These are phyloP conservation scores for Xestia xanthographa DNA, from an alignment of 2,888 invertebrate genomes.

Conservation along the genomic window DNA sequence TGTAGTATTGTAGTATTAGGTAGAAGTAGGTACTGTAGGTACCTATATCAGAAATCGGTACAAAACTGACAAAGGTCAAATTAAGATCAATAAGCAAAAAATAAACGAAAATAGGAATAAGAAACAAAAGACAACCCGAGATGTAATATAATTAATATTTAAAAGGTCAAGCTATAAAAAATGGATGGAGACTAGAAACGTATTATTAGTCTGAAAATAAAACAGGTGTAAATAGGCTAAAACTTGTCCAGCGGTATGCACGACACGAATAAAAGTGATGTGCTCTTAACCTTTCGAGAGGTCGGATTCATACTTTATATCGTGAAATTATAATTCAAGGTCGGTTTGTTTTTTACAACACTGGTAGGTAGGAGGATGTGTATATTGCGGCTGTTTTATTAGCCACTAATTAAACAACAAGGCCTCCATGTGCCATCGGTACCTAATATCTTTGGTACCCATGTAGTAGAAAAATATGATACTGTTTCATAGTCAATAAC, in stretches of 20 bases:
- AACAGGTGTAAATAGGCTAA: slow-evolving; percentile 67
- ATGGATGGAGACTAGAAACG: slow-evolving; percentile 56
- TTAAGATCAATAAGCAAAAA: slow-evolving; percentile 11
- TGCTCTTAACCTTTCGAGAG: slow-evolving; percentile 88
- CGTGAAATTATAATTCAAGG: slow-evolving; percentile 88
- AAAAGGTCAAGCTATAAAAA: slow-evolving; percentile 73
- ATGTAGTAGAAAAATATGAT: slow-evolving; percentile 28
- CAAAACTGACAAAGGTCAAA: background rate
- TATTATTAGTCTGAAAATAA: slow-evolving; percentile 68
- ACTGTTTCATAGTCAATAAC: slow-evolving; percentile 1
- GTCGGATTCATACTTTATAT: slow-evolving; percentile 81
- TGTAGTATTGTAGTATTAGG: background rate
- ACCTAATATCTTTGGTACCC: slow-evolving; percentile 15
- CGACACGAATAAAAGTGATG: slow-evolving; percentile 86
- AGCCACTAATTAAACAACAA: slow-evolving; percentile 74
- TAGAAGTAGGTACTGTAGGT: background rate
- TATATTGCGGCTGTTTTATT: slow-evolving; percentile 70
- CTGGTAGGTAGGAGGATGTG: slow-evolving; percentile 62
- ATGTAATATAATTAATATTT: slow-evolving; percentile 60
- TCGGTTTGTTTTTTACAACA: slow-evolving; percentile 75
- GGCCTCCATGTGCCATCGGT: slow-evolving; percentile 53
- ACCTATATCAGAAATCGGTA: background rate
- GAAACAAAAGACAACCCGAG: slow-evolving; percentile 50
- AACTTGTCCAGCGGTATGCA: slow-evolving; percentile 78
- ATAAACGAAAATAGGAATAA: slow-evolving; percentile 45